phyloP scores from a whole-genome alignment of 35 echinoderm and acorn worm species.

The Heliocidaris tuberculata region DNA sequence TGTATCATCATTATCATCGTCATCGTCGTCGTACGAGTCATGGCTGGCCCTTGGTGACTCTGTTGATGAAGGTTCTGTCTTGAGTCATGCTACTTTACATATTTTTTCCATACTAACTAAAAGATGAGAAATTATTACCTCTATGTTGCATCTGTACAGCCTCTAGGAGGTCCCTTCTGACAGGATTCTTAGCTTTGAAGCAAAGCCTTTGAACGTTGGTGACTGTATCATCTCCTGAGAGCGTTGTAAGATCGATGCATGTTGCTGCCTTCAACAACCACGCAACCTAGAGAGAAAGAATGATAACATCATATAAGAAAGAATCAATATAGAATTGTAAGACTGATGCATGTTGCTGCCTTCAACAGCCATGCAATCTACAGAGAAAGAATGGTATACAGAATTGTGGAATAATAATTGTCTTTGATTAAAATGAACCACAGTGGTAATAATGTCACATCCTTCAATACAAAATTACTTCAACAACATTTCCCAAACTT shows the following conservation, averaged over 20 bases:
- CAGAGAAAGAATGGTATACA: neutral
- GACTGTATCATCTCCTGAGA: constrained; percentile 95
- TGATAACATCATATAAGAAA: neutral
- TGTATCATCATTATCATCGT: too few relatives aligned
- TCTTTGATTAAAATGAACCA: too few relatives aligned
- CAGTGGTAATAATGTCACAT: neutral
- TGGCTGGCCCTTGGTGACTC: too few relatives aligned
- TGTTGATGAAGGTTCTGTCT: too few relatives aligned
- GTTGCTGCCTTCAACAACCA: constrained; percentile 93
- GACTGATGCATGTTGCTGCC: too few relatives aligned
- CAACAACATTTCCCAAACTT: neutral
- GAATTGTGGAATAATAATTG: too few relatives aligned
- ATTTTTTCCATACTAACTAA: too few relatives aligned
- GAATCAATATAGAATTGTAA: neutral
- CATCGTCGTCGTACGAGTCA: too few relatives aligned
- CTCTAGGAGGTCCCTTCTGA: constrained; percentile 80
- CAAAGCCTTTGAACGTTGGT: constrained; percentile 98
- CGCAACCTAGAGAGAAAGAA: constrained; percentile 62
- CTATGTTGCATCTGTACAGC: constrained; percentile 83
- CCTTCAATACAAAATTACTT: neutral
- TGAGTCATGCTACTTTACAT: too few relatives aligned
- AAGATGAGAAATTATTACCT: constrained; percentile 50
- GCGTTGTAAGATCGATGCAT: constrained; percentile 93
- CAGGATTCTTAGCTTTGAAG: constrained; percentile 90
- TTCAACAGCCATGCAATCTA: too few relatives aligned